phyloP scores from a whole-genome alignment of 2,797 vertebrate genomes.

The Danio aesculapii region DNA sequence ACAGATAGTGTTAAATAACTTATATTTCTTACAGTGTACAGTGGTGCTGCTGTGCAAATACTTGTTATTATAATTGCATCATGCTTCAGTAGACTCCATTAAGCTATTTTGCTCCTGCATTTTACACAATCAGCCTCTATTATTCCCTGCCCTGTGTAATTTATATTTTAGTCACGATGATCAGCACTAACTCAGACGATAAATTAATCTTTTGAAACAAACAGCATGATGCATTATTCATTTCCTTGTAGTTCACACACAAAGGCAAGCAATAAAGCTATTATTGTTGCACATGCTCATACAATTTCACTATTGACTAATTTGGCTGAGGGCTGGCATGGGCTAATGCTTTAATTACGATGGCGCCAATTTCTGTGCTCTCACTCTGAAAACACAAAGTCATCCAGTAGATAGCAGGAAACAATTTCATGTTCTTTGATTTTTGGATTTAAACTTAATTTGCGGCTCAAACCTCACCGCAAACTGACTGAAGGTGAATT shows the following conservation, averaged over 20 bases:
- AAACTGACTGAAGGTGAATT: constrained; percentile 35
- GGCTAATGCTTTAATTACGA: constrained; percentile 10
- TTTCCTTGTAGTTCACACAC: constrained; percentile 2
- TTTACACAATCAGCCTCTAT: neutral
- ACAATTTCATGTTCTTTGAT: constrained; percentile 7
- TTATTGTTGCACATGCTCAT: neutral
- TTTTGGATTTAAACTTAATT: neutral
- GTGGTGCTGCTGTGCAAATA: neutral
- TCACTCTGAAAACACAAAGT: constrained; percentile 2
- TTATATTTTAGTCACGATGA: constrained; percentile 4
- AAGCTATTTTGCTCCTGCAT: constrained; percentile 5
- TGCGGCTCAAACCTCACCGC: neutral
- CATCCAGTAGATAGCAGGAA: neutral
- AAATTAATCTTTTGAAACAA: constrained; percentile 12
- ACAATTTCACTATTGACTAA: neutral
- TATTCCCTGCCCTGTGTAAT: neutral
- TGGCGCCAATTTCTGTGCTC: neutral
- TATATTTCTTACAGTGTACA: too few species aligned
- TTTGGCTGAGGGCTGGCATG: constrained; percentile 1
- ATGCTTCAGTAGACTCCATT: constrained; percentile 10
- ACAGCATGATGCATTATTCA: constrained; percentile 20
- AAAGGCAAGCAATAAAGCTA: constrained; percentile 4
- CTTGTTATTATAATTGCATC: neutral
- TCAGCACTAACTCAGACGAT: neutral
- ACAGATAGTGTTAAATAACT: too few species aligned